These are phyloP conservation scores for Plutomurus gul DNA, from an alignment of 1,140 invertebrate species.

Conservation along the genomic window DNA sequence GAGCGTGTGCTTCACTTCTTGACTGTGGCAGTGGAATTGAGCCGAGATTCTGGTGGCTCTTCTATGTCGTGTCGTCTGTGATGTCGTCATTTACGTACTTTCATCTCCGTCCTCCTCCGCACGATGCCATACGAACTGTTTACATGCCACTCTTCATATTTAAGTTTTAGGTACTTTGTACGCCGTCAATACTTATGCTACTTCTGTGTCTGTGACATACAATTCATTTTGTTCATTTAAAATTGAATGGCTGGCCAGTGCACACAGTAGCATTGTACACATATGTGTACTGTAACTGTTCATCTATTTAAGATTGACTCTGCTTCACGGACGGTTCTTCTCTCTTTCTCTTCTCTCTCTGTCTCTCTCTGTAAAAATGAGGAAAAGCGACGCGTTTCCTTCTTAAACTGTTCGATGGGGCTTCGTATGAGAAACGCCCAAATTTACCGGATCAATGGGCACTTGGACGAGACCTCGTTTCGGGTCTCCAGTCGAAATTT, in stretches of 20 bases:
- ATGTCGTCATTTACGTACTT: slow-evolving; percentile 2
- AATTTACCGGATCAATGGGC: slow-evolving; percentile 45
- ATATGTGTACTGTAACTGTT: too few relatives aligned
- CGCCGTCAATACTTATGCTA: not conserved
- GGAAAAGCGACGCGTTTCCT: not conserved
- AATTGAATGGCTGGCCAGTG: not conserved
- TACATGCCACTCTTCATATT: slow-evolving; percentile 3
- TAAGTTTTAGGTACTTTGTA: not conserved
- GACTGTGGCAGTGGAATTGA: too few relatives aligned
- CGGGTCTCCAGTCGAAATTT: not conserved
- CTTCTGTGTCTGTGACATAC: not conserved
- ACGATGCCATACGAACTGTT: not conserved
- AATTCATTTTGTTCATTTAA: not conserved
- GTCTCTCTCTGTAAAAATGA: too few relatives aligned
- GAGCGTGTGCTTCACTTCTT: too few relatives aligned
- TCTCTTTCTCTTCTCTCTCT: too few relatives aligned
- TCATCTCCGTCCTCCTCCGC: not conserved
- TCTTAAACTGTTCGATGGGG: slow-evolving; percentile 22
- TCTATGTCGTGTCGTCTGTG: too few relatives aligned
- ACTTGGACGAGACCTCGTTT: slow-evolving; percentile 2
- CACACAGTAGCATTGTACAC: too few relatives aligned
- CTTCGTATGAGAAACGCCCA: slow-evolving; percentile 47
- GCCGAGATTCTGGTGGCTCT: too few relatives aligned
- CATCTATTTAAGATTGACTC: too few relatives aligned
- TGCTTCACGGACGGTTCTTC: too few relatives aligned